A percentile compares a stretch with the other conserved stretches of the same genome.
Evolutionary conservation across 1,140 invertebrate species (phyloP).

Genomic region (Hormaphis cornu): DNA sequence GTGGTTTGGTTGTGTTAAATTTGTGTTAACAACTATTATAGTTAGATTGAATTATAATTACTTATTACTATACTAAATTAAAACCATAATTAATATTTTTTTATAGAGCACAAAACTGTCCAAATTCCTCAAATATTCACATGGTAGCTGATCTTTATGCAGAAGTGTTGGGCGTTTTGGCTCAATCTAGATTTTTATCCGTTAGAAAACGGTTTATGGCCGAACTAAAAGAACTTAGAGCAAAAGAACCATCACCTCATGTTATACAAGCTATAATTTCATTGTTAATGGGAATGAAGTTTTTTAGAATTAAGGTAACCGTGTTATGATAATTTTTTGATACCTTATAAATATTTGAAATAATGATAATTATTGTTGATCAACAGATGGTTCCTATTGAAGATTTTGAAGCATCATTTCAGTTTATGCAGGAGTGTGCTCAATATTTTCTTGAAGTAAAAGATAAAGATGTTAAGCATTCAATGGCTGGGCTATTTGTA

Average conservation of each 20-base stretch:
- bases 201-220: conserved; percentile 86
- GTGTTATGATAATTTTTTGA: neutral
- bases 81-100: neutral
- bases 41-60: too few species aligned
- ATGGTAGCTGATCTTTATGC: conserved; percentile 96
- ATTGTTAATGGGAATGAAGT: conserved; percentile 98
- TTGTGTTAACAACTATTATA: too few species aligned
- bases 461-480: conserved; percentile 97
- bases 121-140: conserved; percentile 89
- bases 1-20: too few species aligned
- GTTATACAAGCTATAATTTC: conserved; percentile 94
- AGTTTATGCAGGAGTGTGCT: conserved; percentile 96
- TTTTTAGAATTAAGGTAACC: conserved; percentile 79
- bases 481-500: conserved; percentile 93
- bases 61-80: too few species aligned
- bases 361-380: conserved; percentile 7
- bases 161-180: conserved; percentile 96
- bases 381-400: conserved; percentile 95
- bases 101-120: conserved; percentile 72
- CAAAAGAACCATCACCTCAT: conserved; percentile 75
- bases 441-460: conserved; percentile 98
- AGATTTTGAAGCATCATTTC: conserved; percentile 97
- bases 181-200: conserved; percentile 85
- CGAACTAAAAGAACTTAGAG: conserved; percentile 82
- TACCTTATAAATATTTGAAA: neutral